These are phyloP conservation scores for Siphamia tubifer DNA, from an alignment of 2,113 vertebrate genomes.

Conservation along the genomic window DNA sequence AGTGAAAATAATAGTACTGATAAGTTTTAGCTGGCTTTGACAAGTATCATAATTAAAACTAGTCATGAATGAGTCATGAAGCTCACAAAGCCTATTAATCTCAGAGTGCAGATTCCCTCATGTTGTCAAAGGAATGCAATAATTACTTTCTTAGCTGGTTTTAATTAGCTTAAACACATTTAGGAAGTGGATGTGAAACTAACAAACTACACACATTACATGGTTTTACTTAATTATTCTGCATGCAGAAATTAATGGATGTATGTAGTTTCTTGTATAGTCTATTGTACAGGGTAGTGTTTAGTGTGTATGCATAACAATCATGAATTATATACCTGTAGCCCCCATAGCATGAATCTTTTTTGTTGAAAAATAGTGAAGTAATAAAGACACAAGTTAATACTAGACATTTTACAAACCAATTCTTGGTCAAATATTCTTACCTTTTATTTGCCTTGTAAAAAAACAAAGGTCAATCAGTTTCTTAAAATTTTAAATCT, in stretches of 20 bases:
- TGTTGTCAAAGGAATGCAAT: neutral
- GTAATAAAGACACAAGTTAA: neutral
- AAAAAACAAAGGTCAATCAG: neutral
- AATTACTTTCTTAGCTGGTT: neutral
- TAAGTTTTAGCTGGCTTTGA: neutral
- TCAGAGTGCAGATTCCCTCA: neutral
- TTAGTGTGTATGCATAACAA: neutral
- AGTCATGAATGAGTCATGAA: neutral
- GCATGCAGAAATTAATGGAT: fast-evolving
- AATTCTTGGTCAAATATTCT: neutral
- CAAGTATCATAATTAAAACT: neutral
- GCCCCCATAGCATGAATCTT: neutral
- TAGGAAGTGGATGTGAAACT: neutral
- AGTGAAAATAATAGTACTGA: neutral
- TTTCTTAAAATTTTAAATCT: neutral
- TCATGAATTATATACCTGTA: neutral
- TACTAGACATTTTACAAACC: neutral
- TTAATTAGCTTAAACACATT: neutral
- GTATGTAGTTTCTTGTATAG: no score
- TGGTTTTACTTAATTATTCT: neutral
- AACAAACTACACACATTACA: neutral
- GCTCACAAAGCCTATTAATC: neutral
- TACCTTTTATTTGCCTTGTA: slow-evolving; percentile 22
- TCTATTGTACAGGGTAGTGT: neutral
- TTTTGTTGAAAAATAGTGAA: neutral